A percentile compares a stretch with the other conserved stretches of the same genome.
Evolutionary conservation across 2,113 vertebrate genomes (phyloP).

Genomic region (Cephalopterus ornatus): DNA sequence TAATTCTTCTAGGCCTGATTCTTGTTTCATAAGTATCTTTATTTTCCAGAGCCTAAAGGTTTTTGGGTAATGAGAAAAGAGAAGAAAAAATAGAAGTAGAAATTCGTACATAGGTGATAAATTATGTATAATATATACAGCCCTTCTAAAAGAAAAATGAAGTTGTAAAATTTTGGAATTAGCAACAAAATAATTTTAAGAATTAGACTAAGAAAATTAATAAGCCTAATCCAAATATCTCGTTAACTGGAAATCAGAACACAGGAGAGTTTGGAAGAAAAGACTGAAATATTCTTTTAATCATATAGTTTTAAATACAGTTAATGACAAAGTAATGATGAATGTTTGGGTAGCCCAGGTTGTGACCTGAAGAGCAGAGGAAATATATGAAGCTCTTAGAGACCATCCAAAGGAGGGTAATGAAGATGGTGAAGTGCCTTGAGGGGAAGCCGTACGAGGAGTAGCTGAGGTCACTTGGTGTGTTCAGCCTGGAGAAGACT

Average conservation of each 20-base stretch:
- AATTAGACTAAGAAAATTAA: neutral
- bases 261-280: neutral
- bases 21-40: too few relatives aligned
- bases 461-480: neutral
- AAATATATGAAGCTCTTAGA: neutral
- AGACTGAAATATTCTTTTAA: neutral
- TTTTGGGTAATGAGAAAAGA: neutral
- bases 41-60: neutral
- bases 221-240: neutral
- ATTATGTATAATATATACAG: neutral
- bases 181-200: neutral
- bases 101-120: neutral
- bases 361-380: neutral
- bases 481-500: neutral
- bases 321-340: neutral
- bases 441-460: neutral
- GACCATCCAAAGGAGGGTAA: neutral
- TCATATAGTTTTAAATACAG: neutral
- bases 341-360: accelerated
- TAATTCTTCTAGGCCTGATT: too few relatives aligned
- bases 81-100: neutral
- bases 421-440: neutral
- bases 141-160: neutral
- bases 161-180: neutral
- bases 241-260: neutral